These are phyloP conservation scores for Tichodroma muraria DNA, from an alignment of 2,113 vertebrate species.

Conservation along the genomic window DNA sequence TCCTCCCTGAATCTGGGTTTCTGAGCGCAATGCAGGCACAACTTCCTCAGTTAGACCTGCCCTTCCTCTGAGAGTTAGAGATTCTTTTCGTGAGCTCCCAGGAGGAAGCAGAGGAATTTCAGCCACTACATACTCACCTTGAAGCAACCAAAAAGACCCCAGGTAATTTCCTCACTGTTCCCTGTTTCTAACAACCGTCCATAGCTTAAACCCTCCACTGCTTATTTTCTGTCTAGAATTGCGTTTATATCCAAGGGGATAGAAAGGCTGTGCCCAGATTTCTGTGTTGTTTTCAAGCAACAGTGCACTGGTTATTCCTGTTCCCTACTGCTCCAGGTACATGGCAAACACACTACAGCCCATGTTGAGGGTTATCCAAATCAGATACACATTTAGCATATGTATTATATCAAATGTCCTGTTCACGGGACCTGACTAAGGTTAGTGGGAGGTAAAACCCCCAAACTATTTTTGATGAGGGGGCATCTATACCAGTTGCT, in stretches of 20 bases:
- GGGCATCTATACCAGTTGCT: neutral
- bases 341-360: neutral
- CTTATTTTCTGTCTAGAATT: neutral
- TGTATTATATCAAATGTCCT: neutral
- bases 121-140: neutral
- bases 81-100: neutral
- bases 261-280: neutral
- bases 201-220: neutral
- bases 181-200: neutral
- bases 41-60: neutral
- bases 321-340: neutral
- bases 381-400: neutral
- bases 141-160: neutral
- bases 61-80: neutral
- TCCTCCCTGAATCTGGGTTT: neutral
- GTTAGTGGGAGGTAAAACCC: neutral
- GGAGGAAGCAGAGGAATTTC: neutral
- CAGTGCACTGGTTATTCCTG: neutral
- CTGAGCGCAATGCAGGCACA: neutral
- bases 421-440: neutral
- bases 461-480: neutral
- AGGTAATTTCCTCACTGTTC: neutral
- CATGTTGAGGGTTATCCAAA: neutral
- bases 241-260: neutral
- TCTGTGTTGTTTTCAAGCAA: neutral